These are phyloP conservation scores for Palloptera scutellata DNA, from an alignment of 2,888 invertebrate genomes.

Conservation along the genomic window DNA sequence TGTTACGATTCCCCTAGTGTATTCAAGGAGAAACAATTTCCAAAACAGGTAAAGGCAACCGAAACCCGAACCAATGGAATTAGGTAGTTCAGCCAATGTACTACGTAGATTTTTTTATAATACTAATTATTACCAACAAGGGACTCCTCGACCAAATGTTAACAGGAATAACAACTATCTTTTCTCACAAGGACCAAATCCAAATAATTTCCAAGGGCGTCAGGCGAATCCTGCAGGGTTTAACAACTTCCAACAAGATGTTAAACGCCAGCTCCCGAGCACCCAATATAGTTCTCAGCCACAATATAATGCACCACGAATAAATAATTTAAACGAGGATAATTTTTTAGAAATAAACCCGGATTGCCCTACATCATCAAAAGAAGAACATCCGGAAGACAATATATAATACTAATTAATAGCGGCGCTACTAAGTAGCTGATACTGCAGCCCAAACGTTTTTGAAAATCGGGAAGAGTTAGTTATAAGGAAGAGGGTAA, in stretches of 20 bases:
- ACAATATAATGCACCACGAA: slow-evolving; percentile 1
- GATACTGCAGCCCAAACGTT: no score
- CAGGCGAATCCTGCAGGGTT: background rate
- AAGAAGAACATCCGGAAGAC: slow-evolving; percentile 11
- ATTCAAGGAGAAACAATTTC: no score
- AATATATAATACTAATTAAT: background rate
- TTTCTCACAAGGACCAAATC: background rate
- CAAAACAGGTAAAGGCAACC: background rate
- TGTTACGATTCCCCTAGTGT: no score
- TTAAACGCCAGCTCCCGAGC: background rate
- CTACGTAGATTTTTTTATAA: background rate
- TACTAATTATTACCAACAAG: no score
- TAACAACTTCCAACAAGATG: background rate
- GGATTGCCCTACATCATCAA: slow-evolving; percentile 9
- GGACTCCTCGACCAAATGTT: no score
- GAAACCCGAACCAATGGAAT: background rate
- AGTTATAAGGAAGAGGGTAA: background rate
- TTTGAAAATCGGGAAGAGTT: background rate
- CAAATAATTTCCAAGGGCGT: background rate
- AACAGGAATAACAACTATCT: background rate
- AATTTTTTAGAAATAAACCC: slow-evolving; percentile 4
- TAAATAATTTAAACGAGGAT: background rate
- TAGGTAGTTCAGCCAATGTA: background rate
- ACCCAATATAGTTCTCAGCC: background rate
- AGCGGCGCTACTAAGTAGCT: slow-evolving; percentile 2